A percentile compares a stretch with the other conserved stretches of the same genome.
phyloP scores from a whole-genome alignment of 2,797 vertebrate species.

The Melanotaenia nigrans region DNA sequence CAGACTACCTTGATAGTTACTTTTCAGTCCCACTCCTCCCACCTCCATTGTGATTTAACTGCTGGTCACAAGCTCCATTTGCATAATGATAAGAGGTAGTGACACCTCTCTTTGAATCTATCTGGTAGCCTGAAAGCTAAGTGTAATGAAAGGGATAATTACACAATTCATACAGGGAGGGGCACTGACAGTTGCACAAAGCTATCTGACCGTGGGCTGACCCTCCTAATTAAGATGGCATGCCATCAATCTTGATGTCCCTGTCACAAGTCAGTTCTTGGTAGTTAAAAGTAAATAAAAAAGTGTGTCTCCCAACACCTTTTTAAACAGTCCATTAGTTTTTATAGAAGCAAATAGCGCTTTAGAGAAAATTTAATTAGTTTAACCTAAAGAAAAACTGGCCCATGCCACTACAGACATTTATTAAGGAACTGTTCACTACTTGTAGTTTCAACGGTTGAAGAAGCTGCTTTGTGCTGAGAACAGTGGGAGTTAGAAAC shows the following conservation, averaged over 20 bases:
- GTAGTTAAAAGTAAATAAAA: constrained; percentile 63
- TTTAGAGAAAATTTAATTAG: not conserved
- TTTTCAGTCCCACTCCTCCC: constrained; percentile 23
- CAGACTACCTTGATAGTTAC: constrained; percentile 75
- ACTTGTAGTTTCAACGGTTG: constrained; percentile 20
- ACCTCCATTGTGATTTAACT: constrained; percentile 80
- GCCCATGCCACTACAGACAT: not conserved
- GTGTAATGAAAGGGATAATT: constrained; percentile 85
- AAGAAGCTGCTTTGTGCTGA: constrained; percentile 56
- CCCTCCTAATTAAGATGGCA: constrained; percentile 67
- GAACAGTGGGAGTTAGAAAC: constrained; percentile 65
- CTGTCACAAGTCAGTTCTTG: constrained; percentile 41
- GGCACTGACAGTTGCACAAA: constrained; percentile 72
- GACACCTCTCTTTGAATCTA: constrained; percentile 83
- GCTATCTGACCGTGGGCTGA: constrained; percentile 58
- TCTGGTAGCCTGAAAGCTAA: constrained; percentile 77
- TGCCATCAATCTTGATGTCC: constrained; percentile 62
- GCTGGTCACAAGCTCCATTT: constrained; percentile 75
- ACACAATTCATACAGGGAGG: constrained; percentile 80
- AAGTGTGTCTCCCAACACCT: constrained; percentile 52
- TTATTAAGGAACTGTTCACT: constrained; percentile 9
- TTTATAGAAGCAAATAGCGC: not conserved
- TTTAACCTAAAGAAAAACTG: not conserved
- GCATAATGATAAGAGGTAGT: constrained; percentile 86
- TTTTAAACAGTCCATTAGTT: constrained; percentile 16